Evolutionary conservation across 2,113 vertebrate genomes (phyloP), one percentile per base, ranked within the genome.

Genomic region (Centropus unirufus): DNA sequence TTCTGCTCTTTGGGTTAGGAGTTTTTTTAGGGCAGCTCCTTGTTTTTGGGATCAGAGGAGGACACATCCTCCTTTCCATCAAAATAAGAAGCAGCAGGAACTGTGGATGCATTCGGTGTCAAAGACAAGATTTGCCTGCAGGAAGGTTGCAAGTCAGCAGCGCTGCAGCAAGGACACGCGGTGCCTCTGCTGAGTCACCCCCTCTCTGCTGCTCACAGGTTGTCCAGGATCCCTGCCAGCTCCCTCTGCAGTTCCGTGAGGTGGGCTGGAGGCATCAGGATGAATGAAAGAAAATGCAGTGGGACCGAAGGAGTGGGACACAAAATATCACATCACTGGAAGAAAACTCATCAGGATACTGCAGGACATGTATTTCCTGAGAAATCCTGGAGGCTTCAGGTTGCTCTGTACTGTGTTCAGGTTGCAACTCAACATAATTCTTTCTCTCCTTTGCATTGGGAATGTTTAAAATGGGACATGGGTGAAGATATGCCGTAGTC

Each of bases 121-220:
- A 88, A 67, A 87, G 55, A 8, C 16, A 54, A 70, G 39, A 34
- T 59, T 59, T 62, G 17, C 72, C 24, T 88, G 26, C 15, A 1
- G 47, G 36, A 61, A 49, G 68, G 80, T 23, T 66, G n/a, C 4
- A 27, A 73, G 66, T 7, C 42, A 95, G 70, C 3, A 5, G 58
- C 61, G 52, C 91, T 87, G 86, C 74, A 75, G 67, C 76, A 62
- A 89, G 92, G 19, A 67, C 55, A n/a, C 83, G 62, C 42, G 12
- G 40, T 9, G 57, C 75, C 89, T 91, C 66, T 97, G 96, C 95
- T 94, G 96, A 97, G 73, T 97, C 95, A 97, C 64, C 47, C 86
- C 84, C 68, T 93, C 88, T 4, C 44, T 94, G 87, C 76, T 96
- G 85, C 68, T 69, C 86, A 51, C 86, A 91, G 78, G 77, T 82